Percentiles rank a stretch among this genome's conserved stretches.
Evolutionary conservation across 2,113 vertebrate genomes (phyloP).

Genomic region (Rhineura floridana): DNA sequence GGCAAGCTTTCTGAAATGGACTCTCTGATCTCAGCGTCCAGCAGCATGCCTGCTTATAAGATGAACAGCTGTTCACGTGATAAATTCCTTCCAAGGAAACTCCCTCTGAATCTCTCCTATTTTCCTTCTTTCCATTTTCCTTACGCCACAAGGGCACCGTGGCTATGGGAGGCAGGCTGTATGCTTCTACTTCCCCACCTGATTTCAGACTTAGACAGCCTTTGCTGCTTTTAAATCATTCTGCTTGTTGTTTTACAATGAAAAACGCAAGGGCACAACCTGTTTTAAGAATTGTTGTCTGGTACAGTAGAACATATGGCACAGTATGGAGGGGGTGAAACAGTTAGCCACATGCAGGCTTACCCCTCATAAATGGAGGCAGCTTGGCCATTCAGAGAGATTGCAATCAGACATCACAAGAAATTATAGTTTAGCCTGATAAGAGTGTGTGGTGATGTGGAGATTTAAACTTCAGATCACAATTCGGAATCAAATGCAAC

Average conservation of each 20-base stretch:
- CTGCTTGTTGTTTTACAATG: background rate
- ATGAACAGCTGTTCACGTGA: background rate
- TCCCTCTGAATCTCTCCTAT: background rate
- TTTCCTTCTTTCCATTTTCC: background rate
- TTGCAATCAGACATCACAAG: background rate
- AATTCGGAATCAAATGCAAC: background rate
- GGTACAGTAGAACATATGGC: background rate
- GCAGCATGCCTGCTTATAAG: background rate
- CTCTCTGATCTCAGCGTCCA: background rate
- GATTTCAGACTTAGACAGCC: background rate
- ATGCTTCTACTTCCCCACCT: background rate
- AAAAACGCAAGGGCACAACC: background rate
- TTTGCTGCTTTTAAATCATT: background rate
- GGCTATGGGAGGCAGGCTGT: background rate
- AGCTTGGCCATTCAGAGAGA: background rate
- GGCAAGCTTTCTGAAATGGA: background rate
- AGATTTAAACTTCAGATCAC: background rate
- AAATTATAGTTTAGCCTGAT: background rate
- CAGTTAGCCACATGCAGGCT: background rate
- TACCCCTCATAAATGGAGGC: background rate
- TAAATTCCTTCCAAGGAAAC: background rate
- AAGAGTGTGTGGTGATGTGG: background rate
- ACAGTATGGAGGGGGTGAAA: too few relatives aligned
- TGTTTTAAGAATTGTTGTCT: background rate
- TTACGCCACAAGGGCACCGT: background rate